Base-by-base conservation (phyloP, 1,140 invertebrate species). In the Lasaia peninsularis region DNA sequence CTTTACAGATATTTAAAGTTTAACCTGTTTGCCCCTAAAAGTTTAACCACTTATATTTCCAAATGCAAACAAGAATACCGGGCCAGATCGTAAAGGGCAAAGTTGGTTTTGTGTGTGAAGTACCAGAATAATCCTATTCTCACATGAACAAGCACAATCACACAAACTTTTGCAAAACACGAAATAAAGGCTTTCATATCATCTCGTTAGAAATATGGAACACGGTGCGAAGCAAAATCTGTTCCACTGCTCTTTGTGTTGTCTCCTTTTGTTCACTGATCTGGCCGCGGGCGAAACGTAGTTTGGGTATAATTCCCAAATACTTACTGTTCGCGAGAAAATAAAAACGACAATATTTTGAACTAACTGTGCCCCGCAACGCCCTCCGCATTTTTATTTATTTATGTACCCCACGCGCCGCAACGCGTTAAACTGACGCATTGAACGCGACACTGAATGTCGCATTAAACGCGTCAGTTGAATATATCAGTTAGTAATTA, bases 161-260 rank as follows among this genome's bases (percentile, higher is more conserved):
- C n/a, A 56, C 53, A 40, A 48, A 40, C 53, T 56, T 67, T 63
- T 49, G 28, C 37, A 61, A 60, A 59, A 54, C 65, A 63, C 61
- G 57, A 62, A 70, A 74, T 73, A 75, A 69, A 72, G 64, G 75
- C 56, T 69, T 68, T 62, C 72, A 69, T 69, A 82, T 85, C 79
- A 85, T 82, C 78, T 78, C 77, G 75, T 82, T 81, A 81, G 69
- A 71, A 80, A 85, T 83, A 83, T 85, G 69, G 81, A 69, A 74
- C 78, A 73, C 74, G 71, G 67, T 77, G 70, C 76, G 71, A 79
- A 67, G 71, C 75, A 69, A 81, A 82, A 81, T 78, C 76, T 77
- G 78, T 80, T 77, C 65, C 78, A 81, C 77, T 85, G 79, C 79
- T 80, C 81, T 85, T 80, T 85, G 80, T 84, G 77, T 71, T 61